These are phyloP conservation scores for Lapara coniferarum DNA, from an alignment of 2,888 invertebrate genomes.

Conservation along the genomic window DNA sequence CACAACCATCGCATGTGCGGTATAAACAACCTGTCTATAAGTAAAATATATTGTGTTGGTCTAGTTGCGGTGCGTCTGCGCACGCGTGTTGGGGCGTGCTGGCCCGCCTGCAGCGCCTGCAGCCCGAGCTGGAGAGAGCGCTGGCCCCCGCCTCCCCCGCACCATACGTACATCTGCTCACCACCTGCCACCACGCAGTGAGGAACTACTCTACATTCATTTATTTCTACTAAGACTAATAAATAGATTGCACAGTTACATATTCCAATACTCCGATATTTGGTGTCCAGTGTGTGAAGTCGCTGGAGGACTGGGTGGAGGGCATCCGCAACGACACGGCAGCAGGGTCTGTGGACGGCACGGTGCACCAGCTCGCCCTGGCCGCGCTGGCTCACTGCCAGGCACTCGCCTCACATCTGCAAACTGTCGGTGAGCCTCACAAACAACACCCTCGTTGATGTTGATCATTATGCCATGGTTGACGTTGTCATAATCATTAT, in stretches of 20 bases:
- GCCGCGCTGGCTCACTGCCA: slow-evolving; percentile 97
- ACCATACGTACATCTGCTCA: slow-evolving; percentile 50
- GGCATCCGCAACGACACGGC: slow-evolving; percentile 91
- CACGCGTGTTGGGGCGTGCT: slow-evolving; percentile 68
- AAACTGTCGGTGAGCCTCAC: slow-evolving; percentile 85
- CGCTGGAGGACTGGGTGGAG: slow-evolving; percentile 96
- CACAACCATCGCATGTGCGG: no score
- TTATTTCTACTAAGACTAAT: no score
- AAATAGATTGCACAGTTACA: no score
- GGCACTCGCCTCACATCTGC: slow-evolving; percentile 90
- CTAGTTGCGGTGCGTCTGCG: slow-evolving; percentile 52
- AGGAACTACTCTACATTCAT: neutral
- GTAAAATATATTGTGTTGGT: neutral
- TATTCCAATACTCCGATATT: no score
- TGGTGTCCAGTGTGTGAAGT: slow-evolving; percentile 89
- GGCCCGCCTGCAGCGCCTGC: slow-evolving; percentile 64
- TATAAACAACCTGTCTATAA: neutral
- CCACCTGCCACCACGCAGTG: slow-evolving; percentile 59
- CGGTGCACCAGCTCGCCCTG: slow-evolving; percentile 97
- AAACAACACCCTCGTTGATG: no score
- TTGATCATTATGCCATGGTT: no score
- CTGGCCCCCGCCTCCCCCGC: slow-evolving; percentile 52
- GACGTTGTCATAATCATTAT: no score
- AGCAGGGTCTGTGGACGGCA: slow-evolving; percentile 97
- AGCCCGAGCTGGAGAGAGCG: slow-evolving; percentile 62